Evolutionary conservation across 1,140 invertebrate genomes (phyloP).

Genomic region (Caenorhabditis latens): DNA sequence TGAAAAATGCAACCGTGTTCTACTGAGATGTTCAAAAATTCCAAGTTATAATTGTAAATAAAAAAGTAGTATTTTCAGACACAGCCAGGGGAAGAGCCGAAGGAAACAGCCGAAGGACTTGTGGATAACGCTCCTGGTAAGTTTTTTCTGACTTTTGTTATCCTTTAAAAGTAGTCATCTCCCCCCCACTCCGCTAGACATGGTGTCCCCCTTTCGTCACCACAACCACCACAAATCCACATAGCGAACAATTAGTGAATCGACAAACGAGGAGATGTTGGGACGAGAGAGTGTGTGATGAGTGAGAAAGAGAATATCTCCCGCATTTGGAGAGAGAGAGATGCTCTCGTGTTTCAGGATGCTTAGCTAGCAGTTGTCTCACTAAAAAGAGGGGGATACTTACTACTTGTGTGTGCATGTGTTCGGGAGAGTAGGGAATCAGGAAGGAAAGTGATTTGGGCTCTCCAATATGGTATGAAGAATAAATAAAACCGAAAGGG

Average conservation of each 20-base stretch:
- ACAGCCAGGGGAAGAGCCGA: not conserved
- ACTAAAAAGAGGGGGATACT: too few species aligned
- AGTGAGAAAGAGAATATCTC: not conserved
- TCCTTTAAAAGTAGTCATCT: too few species aligned
- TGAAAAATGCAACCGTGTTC: too few species aligned
- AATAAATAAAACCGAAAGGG: too few species aligned
- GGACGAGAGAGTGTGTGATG: not conserved
- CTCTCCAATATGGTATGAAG: too few species aligned
- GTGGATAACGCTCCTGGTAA: not conserved
- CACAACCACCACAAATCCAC: not conserved
- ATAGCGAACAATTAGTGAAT: constrained; percentile 10
- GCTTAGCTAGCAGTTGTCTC: not conserved
- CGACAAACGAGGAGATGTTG: not conserved
- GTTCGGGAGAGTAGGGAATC: too few species aligned
- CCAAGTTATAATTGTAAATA: too few species aligned
- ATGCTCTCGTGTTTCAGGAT: constrained; percentile 11
- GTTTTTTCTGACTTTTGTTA: not conserved
- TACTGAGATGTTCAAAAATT: too few species aligned
- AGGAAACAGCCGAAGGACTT: not conserved
- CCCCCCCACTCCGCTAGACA: too few species aligned
- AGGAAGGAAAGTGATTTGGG: too few species aligned
- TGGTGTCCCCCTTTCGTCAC: not conserved
- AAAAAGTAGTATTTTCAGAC: too few species aligned
- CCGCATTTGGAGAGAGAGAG: not conserved
- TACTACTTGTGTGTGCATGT: too few species aligned